Conservation (phyloP, 2,113 vertebrate genomes). For the Silurus meridionalis region DNA sequence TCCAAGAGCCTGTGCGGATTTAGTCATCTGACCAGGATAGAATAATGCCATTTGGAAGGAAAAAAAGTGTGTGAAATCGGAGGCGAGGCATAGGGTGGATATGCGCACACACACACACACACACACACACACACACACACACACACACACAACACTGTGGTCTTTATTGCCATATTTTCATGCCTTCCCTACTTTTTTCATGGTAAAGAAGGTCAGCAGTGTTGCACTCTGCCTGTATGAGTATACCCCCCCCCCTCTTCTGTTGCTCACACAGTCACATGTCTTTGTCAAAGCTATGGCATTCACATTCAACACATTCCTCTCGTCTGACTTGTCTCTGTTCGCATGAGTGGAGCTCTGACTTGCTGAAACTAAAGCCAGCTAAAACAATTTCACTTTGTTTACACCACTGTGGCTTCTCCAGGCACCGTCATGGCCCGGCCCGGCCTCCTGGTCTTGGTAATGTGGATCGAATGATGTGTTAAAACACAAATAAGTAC, state of each 20-base stretch:
- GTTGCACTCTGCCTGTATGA: conserved; percentile 28
- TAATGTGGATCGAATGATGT: not conserved
- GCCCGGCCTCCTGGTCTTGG: not conserved
- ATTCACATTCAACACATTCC: conserved; percentile 80
- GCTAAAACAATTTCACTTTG: conserved; percentile 62
- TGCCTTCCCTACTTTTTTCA: conserved; percentile 2
- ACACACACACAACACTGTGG: conserved; percentile 13
- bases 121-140: conserved; percentile 2
- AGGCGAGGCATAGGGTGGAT: conserved; percentile 48
- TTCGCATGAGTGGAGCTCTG: conserved; percentile 68
- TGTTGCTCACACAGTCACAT: conserved; percentile 67
- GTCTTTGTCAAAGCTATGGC: conserved; percentile 72
- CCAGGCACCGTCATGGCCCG: not conserved
- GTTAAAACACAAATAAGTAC: too few relatives aligned
- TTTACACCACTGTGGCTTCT: not conserved
- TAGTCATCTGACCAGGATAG: conserved; percentile 57
- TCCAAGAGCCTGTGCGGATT: conserved; percentile 46
- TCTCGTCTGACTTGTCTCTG: conserved; percentile 65
- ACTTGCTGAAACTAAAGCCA: conserved; percentile 53
- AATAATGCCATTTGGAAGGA: not conserved
- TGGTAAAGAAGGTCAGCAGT: conserved; percentile 45
- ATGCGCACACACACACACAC: not conserved
- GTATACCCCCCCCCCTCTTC: conserved; percentile 24
- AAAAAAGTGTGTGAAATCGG: conserved; percentile 45
- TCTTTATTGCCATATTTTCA: conserved; percentile 26